A percentile compares a stretch with the other conserved stretches of the same genome.
phyloP scores from a whole-genome alignment of 2,113 vertebrate genomes.

The Fregetta grallaria region DNA sequence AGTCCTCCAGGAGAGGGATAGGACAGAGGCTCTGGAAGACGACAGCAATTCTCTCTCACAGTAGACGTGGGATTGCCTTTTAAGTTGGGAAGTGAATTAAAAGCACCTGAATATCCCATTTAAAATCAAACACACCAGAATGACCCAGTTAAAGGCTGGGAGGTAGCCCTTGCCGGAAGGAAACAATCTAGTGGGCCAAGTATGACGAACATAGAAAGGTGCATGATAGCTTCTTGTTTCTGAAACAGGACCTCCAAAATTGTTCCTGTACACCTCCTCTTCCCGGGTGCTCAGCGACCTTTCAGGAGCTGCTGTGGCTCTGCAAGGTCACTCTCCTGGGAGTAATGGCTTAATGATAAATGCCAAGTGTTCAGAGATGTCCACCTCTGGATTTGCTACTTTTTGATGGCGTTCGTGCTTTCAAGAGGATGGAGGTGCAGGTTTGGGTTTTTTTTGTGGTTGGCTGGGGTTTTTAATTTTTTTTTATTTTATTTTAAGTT shows the following conservation, averaged over 20 bases:
- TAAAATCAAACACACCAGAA: background rate
- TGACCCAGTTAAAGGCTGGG: background rate
- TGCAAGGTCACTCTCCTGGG: background rate
- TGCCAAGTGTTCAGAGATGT: background rate
- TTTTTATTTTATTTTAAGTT: background rate
- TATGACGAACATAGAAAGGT: background rate
- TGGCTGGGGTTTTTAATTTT: background rate
- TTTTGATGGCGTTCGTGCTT: background rate
- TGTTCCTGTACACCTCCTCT: background rate
- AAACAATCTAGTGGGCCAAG: background rate
- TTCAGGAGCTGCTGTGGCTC: background rate
- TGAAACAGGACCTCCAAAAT: background rate
- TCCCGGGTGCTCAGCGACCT: accelerated
- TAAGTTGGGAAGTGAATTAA: background rate
- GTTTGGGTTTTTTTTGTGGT: background rate
- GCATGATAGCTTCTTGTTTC: background rate
- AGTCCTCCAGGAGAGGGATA: background rate
- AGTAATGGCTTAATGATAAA: background rate
- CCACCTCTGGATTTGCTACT: background rate
- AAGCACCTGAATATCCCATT: background rate
- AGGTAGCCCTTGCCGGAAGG: accelerated
- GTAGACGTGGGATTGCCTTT: background rate
- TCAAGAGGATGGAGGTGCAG: background rate
- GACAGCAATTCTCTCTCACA: background rate
- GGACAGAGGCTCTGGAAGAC: background rate